Evolutionary conservation across 2,113 vertebrate genomes (phyloP).

Genomic region (Alligator mississippiensis): DNA sequence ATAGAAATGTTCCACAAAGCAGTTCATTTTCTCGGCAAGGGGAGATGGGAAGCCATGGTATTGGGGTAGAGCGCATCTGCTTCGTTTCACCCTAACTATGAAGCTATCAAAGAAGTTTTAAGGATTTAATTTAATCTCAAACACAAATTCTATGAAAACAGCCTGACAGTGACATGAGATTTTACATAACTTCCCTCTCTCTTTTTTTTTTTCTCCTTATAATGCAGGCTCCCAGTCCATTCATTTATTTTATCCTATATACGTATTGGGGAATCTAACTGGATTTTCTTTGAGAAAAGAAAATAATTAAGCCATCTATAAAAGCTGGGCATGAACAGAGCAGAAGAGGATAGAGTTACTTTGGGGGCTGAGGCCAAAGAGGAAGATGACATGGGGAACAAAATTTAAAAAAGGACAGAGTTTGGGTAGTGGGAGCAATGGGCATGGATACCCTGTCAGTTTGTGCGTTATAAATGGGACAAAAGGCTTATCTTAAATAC

Average conservation of each 20-base stretch:
- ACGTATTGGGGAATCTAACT: slow-evolving; percentile 54
- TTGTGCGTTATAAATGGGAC: slow-evolving; percentile 67
- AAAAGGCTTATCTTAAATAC: slow-evolving; percentile 66
- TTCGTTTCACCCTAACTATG: slow-evolving; percentile 76
- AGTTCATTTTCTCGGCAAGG: slow-evolving; percentile 68
- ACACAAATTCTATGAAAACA: slow-evolving; percentile 67
- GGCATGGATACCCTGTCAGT: slow-evolving; percentile 56
- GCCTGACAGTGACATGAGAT: slow-evolving; percentile 74
- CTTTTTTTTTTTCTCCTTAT: slow-evolving; percentile 30
- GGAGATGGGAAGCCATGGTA: slow-evolving; percentile 60
- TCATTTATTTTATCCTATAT: slow-evolving; percentile 74
- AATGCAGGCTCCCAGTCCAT: slow-evolving; percentile 69
- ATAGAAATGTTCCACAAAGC: slow-evolving; percentile 72
- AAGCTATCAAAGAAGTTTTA: slow-evolving; percentile 72
- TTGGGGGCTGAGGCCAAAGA: slow-evolving; percentile 61
- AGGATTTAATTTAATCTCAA: slow-evolving; percentile 72
- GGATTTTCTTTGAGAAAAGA: slow-evolving; percentile 68
- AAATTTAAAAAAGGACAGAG: slow-evolving; percentile 54
- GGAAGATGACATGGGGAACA: slow-evolving; percentile 8
- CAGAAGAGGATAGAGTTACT: slow-evolving; percentile 70
- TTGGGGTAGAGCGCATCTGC: slow-evolving; percentile 75
- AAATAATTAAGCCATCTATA: slow-evolving; percentile 79
- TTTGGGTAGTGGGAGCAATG: slow-evolving; percentile 46
- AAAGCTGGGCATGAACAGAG: slow-evolving; percentile 56
- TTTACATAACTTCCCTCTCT: slow-evolving; percentile 72